phyloP scores from a whole-genome alignment of 2,113 vertebrate genomes.

The Procavia capensis region DNA sequence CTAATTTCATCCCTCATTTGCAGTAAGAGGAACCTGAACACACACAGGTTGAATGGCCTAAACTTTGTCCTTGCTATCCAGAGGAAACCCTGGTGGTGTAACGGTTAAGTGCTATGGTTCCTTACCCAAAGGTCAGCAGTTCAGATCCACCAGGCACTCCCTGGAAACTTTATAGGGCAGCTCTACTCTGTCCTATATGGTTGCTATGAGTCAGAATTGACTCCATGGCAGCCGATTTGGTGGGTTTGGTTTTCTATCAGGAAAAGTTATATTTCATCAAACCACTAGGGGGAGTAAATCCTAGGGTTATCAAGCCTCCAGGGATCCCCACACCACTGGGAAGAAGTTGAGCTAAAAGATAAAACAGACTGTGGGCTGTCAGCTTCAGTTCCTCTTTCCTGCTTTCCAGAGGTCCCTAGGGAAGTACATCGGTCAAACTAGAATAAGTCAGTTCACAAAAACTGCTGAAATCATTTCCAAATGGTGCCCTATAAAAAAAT shows the following conservation, averaged over 20 bases:
- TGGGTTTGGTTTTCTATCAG: too few relatives aligned
- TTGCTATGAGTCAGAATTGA: too few relatives aligned
- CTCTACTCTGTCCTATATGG: too few relatives aligned
- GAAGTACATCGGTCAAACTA: not conserved
- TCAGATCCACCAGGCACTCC: too few relatives aligned
- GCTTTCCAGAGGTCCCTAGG: not conserved
- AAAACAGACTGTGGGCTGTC: fast-evolving
- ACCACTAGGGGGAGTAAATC: constrained; percentile 55
- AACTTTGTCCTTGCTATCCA: not conserved
- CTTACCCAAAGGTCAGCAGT: too few relatives aligned
- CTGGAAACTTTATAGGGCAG: too few relatives aligned
- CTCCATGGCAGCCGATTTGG: too few relatives aligned
- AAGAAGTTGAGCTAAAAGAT: too few relatives aligned
- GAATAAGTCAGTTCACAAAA: not conserved
- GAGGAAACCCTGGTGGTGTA: too few relatives aligned
- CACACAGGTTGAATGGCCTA: not conserved
- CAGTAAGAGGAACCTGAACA: not conserved
- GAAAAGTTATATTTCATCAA: constrained; percentile 13
- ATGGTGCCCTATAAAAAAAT: not conserved
- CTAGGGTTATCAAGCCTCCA: not conserved
- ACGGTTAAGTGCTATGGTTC: too few relatives aligned
- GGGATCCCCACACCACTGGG: fast-evolving
- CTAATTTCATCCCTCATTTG: not conserved
- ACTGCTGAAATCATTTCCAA: not conserved
- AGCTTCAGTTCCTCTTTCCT: not conserved